Evolutionary conservation across 2,113 vertebrate genomes (phyloP).

Genomic region (Herpailurus yagouaroundi): DNA sequence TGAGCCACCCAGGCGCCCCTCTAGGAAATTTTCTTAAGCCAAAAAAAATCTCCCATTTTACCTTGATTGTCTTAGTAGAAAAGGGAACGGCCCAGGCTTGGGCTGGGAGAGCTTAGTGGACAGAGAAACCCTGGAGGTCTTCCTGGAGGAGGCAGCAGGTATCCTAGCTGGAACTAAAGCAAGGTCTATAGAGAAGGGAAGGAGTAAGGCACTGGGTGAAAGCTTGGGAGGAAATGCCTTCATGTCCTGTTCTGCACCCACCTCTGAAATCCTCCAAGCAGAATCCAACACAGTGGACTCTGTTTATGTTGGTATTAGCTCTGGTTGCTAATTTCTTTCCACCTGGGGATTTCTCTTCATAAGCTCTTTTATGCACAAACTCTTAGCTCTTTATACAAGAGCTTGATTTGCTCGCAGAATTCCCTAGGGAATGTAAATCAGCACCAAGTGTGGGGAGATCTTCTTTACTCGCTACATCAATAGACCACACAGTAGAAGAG

Average conservation of each 20-base stretch:
- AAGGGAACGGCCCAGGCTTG: background rate
- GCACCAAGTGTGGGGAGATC: background rate
- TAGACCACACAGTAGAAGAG: background rate
- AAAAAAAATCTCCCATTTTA: background rate
- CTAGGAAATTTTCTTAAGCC: background rate
- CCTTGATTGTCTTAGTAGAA: background rate
- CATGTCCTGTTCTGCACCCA: background rate
- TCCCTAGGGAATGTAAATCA: constrained; percentile 55
- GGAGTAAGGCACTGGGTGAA: background rate
- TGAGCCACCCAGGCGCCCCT: too few relatives aligned
- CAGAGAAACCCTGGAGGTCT: background rate
- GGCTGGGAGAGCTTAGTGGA: background rate
- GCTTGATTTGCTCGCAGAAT: background rate
- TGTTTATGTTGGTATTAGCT: constrained; percentile 44
- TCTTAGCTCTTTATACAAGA: constrained; percentile 63
- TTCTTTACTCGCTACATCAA: background rate
- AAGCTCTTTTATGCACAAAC: constrained; percentile 63
- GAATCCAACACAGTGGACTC: background rate
- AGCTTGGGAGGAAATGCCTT: background rate
- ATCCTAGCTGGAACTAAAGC: background rate
- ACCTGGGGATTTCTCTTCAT: constrained; percentile 64
- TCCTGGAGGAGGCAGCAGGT: background rate
- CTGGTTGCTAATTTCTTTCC: constrained; percentile 50
- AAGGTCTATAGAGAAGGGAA: background rate
- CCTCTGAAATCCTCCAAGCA: background rate